These are phyloP conservation scores for Enhydra lutris DNA, from an alignment of 2,113 vertebrate genomes.

Conservation along the genomic window DNA sequence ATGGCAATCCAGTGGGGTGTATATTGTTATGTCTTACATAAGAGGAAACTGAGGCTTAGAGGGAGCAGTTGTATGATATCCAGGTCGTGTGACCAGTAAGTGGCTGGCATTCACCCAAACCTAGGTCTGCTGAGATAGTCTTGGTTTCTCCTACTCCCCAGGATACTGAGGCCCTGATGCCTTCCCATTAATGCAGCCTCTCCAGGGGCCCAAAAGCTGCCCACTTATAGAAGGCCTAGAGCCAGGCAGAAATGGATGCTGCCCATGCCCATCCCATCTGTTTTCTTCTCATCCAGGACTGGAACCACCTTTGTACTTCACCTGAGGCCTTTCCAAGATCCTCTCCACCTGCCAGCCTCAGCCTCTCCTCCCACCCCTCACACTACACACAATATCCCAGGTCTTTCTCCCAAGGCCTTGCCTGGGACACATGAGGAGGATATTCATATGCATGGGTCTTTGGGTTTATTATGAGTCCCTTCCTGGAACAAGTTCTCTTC, in stretches of 20 bases:
- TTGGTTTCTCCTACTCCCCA: background rate
- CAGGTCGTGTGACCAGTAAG: background rate
- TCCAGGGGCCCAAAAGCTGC: rapidly evolving
- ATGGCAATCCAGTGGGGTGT: background rate
- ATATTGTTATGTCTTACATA: background rate
- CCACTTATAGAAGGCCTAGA: background rate
- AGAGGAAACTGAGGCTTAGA: background rate
- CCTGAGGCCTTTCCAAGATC: background rate
- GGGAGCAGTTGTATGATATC: background rate
- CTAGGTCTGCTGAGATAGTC: background rate
- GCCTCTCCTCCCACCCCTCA: too few species aligned
- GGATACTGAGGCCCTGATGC: background rate
- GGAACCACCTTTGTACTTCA: background rate
- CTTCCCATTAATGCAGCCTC: background rate
- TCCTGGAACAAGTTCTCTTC: background rate
- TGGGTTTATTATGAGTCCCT: background rate
- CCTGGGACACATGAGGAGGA: background rate
- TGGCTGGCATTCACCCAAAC: background rate
- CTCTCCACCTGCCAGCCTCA: background rate
- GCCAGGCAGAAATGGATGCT: background rate
- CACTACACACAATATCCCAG: background rate
- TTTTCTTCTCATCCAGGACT: background rate
- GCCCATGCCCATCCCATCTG: too few species aligned
- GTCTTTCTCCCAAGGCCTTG: background rate
- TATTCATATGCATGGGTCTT: background rate